These are phyloP conservation scores for Asarcornis scutulata DNA, from an alignment of 2,113 vertebrate species.

Conservation along the genomic window DNA sequence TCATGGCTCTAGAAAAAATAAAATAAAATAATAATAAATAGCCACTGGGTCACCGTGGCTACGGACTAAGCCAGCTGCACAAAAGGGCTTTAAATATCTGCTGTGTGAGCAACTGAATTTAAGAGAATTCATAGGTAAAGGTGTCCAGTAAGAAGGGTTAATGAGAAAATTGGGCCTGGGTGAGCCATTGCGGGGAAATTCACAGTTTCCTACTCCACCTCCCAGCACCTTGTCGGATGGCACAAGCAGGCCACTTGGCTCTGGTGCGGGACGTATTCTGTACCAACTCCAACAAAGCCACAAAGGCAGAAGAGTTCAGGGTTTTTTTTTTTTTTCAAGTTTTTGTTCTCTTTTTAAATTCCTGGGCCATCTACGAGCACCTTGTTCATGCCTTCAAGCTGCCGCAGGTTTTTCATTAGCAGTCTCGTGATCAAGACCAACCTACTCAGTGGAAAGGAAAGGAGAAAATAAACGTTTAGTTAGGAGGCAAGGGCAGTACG, in stretches of 20 bases:
- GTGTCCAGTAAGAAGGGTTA: not conserved
- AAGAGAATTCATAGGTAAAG: not conserved
- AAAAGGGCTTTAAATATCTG: not conserved
- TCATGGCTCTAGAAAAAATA: not conserved
- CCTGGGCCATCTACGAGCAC: not conserved
- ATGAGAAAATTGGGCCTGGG: not conserved
- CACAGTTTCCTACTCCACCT: not conserved
- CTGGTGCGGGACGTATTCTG: not conserved
- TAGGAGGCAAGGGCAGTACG: not conserved
- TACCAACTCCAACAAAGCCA: not conserved
- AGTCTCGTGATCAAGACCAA: not conserved
- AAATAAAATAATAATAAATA: no score
- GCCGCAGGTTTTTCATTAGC: not conserved
- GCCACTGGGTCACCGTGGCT: not conserved
- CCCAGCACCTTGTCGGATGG: not conserved
- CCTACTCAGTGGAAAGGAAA: not conserved
- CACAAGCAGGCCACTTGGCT: accelerated
- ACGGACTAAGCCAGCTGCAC: not conserved
- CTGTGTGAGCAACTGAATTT: no score
- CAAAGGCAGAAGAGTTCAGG: not conserved
- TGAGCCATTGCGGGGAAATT: no score
- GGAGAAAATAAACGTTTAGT: not conserved
- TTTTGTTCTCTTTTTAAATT: not conserved
- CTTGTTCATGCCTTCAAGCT: not conserved
- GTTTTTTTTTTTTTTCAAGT: not conserved